Evolutionary conservation across 2,113 vertebrate genomes (phyloP).

Genomic region (Prietella phreatophila): DNA sequence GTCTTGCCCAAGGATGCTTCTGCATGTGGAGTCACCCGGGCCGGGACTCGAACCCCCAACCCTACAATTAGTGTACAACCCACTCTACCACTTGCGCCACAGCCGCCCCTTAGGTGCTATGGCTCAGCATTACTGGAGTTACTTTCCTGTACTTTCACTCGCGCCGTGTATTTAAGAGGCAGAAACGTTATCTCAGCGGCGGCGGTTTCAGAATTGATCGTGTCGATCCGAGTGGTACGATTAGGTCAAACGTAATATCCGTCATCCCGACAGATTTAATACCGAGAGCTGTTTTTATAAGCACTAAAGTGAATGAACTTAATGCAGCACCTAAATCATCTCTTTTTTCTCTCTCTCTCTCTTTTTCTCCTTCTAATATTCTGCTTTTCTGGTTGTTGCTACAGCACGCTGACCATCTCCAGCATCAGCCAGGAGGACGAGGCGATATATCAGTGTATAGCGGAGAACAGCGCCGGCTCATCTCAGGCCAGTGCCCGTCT

Average conservation of each 20-base stretch:
- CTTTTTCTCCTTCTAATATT: not conserved
- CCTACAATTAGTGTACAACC: too few relatives aligned
- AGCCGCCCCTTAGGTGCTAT: not conserved
- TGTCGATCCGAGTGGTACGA: conserved; percentile 15
- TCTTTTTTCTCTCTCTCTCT: not conserved
- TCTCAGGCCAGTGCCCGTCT: conserved; percentile 93
- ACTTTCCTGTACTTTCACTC: not conserved
- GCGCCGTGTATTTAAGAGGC: not conserved
- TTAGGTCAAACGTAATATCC: conserved; percentile 31
- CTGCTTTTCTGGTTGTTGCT: conserved; percentile 22
- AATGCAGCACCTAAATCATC: not conserved
- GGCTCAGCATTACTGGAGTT: not conserved
- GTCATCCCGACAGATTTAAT: conserved; percentile 2
- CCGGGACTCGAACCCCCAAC: too few relatives aligned
- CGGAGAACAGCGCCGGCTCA: conserved; percentile 94
- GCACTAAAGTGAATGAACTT: not conserved
- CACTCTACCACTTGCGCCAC: too few relatives aligned
- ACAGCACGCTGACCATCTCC: conserved; percentile 89
- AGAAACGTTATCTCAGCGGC: conserved; percentile 13
- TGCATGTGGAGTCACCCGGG: too few relatives aligned
- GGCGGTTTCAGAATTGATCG: conserved; percentile 3
- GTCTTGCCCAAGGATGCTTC: too few relatives aligned
- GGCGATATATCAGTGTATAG: conserved; percentile 97
- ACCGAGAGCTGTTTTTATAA: not conserved
- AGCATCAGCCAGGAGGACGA: conserved; percentile 90